phyloP scores from a whole-genome alignment of 1,140 invertebrate genomes.

The Alviniconcha marisindica region DNA sequence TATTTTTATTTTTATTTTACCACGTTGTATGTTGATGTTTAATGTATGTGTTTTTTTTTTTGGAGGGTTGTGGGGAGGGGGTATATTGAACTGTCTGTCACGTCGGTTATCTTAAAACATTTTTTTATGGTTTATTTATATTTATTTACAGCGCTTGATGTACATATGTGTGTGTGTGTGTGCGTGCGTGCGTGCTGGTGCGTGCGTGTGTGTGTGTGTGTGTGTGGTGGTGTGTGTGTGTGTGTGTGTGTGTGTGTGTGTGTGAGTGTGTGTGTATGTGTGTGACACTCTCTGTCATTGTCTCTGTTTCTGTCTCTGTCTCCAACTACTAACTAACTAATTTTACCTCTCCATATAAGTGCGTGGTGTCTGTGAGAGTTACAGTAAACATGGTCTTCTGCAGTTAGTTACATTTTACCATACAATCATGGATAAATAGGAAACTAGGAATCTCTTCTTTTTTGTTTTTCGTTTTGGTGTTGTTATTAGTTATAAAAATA shows the following conservation, averaged over 20 bases:
- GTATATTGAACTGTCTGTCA: constrained; percentile 5
- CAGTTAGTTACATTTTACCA: too few species aligned
- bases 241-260: background rate
- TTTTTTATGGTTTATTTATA: background rate
- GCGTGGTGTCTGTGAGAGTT: too few species aligned
- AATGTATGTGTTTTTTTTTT: background rate
- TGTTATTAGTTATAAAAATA: too few species aligned
- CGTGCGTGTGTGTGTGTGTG: background rate
- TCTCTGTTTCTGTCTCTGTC: too few species aligned
- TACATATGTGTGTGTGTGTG: background rate
- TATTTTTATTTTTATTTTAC: too few species aligned
- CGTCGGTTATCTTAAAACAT: background rate
- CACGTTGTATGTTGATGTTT: too few species aligned
- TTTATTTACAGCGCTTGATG: background rate
- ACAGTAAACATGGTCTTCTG: too few species aligned
- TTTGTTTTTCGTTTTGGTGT: too few species aligned
- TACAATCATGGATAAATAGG: too few species aligned
- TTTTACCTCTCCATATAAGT: too few species aligned
- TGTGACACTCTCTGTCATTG: background rate
- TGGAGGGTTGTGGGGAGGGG: background rate
- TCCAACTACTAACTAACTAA: too few species aligned
- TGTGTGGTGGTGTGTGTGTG: background rate
- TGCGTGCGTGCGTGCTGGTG: constrained; percentile 17
- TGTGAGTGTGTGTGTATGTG: background rate
- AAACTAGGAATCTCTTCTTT: too few species aligned